Percentiles rank a stretch among this genome's conserved stretches.
phyloP scores from a whole-genome alignment of 2,113 vertebrate genomes.

The Nematolebias whitei region DNA sequence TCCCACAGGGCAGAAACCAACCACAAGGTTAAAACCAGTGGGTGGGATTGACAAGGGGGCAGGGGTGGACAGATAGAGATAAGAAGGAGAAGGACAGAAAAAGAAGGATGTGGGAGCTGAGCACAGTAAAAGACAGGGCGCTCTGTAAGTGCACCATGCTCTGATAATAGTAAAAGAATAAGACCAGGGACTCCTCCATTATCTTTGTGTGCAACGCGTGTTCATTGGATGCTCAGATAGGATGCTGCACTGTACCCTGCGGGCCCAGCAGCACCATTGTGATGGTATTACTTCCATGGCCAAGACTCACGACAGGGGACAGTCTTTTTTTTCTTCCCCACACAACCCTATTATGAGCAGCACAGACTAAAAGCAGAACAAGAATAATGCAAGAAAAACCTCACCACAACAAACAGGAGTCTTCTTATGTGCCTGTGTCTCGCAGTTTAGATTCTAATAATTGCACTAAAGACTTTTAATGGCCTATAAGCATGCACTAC shows the following conservation, averaged over 20 bases:
- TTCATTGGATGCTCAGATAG: slow-evolving; percentile 63
- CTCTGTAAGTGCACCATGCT: slow-evolving; percentile 67
- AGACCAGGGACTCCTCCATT: slow-evolving; percentile 73
- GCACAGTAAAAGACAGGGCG: slow-evolving; percentile 43
- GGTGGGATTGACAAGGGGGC: slow-evolving; percentile 39
- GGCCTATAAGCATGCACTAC: slow-evolving; percentile 66
- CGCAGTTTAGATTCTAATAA: slow-evolving; percentile 66
- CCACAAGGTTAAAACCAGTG: slow-evolving; percentile 32
- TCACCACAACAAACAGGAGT: slow-evolving; percentile 41
- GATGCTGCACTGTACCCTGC: slow-evolving; percentile 60
- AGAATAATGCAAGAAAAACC: slow-evolving; percentile 30
- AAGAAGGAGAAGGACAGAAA: slow-evolving; percentile 57
- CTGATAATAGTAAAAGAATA: slow-evolving; percentile 73
- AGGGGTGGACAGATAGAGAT: slow-evolving; percentile 41
- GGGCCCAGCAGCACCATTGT: slow-evolving; percentile 69
- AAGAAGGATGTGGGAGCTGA: slow-evolving; percentile 25
- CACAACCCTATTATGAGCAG: slow-evolving; percentile 44
- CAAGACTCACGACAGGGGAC: slow-evolving; percentile 60
- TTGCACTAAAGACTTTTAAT: slow-evolving; percentile 74
- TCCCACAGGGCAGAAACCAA: slow-evolving; percentile 34
- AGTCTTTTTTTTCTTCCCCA: slow-evolving; percentile 26
- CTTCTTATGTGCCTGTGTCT: slow-evolving; percentile 23
- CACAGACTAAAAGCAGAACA: slow-evolving; percentile 34
- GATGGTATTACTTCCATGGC: slow-evolving; percentile 77
- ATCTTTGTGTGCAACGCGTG: slow-evolving; percentile 64